phyloP scores from a whole-genome alignment of 2,888 invertebrate species.

The Dicranocentrus wangi region DNA sequence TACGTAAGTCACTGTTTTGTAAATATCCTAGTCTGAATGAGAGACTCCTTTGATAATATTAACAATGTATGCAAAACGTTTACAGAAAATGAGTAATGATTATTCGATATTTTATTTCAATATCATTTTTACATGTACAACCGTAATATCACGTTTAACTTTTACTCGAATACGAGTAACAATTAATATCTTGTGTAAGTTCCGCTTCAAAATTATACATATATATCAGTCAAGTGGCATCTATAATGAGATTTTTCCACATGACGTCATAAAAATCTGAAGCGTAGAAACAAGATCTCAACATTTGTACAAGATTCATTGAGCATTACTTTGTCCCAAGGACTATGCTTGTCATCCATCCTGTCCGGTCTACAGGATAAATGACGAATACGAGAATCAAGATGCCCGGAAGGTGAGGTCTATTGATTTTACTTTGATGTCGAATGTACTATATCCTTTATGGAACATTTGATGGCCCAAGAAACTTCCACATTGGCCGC shows the following conservation, averaged over 20 bases:
- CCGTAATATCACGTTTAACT: no score
- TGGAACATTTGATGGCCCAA: constrained; percentile 41
- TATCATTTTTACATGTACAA: no score
- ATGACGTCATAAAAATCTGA: constrained; percentile 27
- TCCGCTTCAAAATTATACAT: not conserved
- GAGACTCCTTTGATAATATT: no score
- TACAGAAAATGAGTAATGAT: no score
- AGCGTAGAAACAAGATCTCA: not conserved
- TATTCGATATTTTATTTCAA: no score
- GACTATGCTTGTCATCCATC: constrained; percentile 31
- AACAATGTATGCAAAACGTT: no score
- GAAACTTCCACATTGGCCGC: constrained; percentile 60
- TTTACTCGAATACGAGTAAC: not conserved
- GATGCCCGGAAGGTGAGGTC: constrained; percentile 35
- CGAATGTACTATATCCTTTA: constrained; percentile 13
- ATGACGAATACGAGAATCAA: constrained; percentile 63
- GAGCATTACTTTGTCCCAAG: not conserved
- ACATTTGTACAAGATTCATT: no score
- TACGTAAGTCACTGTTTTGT: no score
- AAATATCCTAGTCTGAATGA: no score
- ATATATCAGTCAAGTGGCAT: constrained; percentile 21
- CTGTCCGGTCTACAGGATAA: constrained; percentile 55
- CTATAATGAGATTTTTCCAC: constrained; percentile 10
- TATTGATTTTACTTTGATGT: constrained; percentile 19
- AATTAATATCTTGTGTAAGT: not conserved